Base-by-base conservation (phyloP, 2,113 vertebrate genomes). In the Hipposideros armiger region DNA sequence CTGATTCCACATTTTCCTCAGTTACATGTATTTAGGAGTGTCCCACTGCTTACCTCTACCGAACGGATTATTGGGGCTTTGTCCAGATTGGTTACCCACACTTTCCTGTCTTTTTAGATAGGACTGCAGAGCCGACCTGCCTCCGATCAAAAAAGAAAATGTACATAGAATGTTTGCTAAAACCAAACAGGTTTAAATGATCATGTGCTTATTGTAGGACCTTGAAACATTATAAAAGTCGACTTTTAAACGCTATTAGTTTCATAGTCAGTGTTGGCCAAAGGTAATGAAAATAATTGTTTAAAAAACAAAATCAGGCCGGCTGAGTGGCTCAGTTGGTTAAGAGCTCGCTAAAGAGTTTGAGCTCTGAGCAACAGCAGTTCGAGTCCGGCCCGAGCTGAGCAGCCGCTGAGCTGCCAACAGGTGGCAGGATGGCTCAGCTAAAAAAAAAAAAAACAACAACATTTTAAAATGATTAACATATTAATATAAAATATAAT, bases 51-150 rank as follows among this genome's bases (percentile, higher is more conserved):
- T 82, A 99, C 99, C 99, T 99, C 98, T 99, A 26, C 98, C 97
- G 96, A 99, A 99, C 1, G 99, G 99, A 94, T 99, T 99, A 36
- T 72, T 98, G 14, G 96, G 32, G 22, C 26, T 82, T 11, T 81
- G 92, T 89, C 93, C 96, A n/a, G 90, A 87, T 30, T 90, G 98
- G 72, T 60, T 80, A 54, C 98, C 97, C 4, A 97, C 97, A n/a
- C 97, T 98, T 96, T 99, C 98, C 13, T 99, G 99, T 95, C 98
- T 99, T 97, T 99, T 99, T 56, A 99, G 98, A 95, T 99, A 99
- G 92, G 99, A 99, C 90, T 99, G 99, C 7, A 99, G 98, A 36
- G 99, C 99, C 56, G 99, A 99, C 97, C 99, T 99, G 88, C n/a
- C 91, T 94, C 97, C 89, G 11, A 78, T 30, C 36, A 76, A 88